Percentiles rank a stretch among this genome's conserved stretches.
These are phyloP conservation scores for Diploptera punctata DNA, from an alignment of 2,888 invertebrate species.

Conservation along the genomic window DNA sequence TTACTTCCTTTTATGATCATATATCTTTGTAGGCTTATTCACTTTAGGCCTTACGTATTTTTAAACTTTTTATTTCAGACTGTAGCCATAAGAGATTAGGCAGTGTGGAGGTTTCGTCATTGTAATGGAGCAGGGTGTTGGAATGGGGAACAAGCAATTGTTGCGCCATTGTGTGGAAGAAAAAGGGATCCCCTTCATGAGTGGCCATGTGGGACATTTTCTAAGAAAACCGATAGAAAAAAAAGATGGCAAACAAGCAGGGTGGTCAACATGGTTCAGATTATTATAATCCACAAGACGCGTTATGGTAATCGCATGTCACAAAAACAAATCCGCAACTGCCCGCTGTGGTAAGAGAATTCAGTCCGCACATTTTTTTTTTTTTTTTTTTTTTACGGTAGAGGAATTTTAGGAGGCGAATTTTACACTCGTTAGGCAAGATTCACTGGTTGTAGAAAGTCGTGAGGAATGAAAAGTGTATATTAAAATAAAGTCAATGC, in stretches of 20 bases:
- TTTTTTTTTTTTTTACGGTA: no score
- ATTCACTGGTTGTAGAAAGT: no score
- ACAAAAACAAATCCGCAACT: background rate
- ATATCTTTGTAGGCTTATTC: no score
- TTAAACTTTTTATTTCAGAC: no score
- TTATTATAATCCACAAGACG: background rate
- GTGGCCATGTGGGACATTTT: background rate
- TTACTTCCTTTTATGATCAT: no score
- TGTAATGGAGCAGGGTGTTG: background rate
- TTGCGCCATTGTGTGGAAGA: constrained; percentile 25
- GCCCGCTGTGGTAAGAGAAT: background rate
- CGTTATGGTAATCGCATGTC: background rate
- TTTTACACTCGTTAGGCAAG: no score
- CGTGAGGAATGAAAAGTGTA: no score
- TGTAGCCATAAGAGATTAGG: no score
- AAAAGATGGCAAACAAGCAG: no score
- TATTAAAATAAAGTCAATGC: no score
- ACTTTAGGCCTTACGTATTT: no score
- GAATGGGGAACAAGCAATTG: constrained; percentile 10
- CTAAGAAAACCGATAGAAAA: constrained; percentile 14
- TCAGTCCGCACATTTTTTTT: background rate
- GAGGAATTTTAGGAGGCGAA: no score
- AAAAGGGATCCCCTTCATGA: constrained; percentile 2
- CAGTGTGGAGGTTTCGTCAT: background rate
- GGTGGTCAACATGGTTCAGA: background rate